Evolutionary conservation across 2,113 vertebrate species (phyloP).

Genomic region (Aspiorhynchus laticeps): DNA sequence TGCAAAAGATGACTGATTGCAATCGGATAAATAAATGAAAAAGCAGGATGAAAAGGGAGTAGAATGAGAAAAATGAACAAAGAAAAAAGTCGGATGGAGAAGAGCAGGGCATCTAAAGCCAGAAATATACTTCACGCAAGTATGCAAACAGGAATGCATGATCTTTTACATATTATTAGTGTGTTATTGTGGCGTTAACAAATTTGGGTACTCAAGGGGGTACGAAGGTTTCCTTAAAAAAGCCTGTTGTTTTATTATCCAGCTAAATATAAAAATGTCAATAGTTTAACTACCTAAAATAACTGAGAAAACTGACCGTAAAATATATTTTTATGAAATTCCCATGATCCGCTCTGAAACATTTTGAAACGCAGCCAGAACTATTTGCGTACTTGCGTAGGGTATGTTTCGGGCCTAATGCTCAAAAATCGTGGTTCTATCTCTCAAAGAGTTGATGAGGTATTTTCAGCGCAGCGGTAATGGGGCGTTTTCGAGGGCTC

Average conservation of each 20-base stretch:
- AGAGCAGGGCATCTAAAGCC: conserved; percentile 27
- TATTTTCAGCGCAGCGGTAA: conserved; percentile 46
- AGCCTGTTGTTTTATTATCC: not conserved
- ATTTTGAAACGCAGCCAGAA: not conserved
- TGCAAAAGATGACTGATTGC: conserved; percentile 33
- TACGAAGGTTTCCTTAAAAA: not conserved
- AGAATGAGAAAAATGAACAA: conserved; percentile 14
- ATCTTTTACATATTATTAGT: not conserved
- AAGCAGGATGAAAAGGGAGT: conserved; percentile 25
- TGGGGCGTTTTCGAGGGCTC: conserved; percentile 53
- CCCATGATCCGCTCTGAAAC: not conserved
- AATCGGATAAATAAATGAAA: conserved; percentile 22
- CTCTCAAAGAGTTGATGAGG: not conserved
- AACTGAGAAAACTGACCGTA: not conserved
- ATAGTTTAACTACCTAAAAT: not conserved
- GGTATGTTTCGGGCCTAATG: not conserved
- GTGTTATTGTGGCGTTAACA: not conserved
- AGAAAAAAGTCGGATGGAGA: conserved; percentile 21
- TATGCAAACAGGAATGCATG: conserved; percentile 18
- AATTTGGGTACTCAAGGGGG: not conserved
- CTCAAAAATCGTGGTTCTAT: not conserved
- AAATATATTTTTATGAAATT: not conserved
- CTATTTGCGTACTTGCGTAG: conserved; percentile 21
- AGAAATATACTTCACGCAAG: conserved; percentile 31
- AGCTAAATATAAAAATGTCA: not conserved